Base-by-base conservation (phyloP, 2,797 vertebrate genomes). In the Myotis findleyi region DNA sequence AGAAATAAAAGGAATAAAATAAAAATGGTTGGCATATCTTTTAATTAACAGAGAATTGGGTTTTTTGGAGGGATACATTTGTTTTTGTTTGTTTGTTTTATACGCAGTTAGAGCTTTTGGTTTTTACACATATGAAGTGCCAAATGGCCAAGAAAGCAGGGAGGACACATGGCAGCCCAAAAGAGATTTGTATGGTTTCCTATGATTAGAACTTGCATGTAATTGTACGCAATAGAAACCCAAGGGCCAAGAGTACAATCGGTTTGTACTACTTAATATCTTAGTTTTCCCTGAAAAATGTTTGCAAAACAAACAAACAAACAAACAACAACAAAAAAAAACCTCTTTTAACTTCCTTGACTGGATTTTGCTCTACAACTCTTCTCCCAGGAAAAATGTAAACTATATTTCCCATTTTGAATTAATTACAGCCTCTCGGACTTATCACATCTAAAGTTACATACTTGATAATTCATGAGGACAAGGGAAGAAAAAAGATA, bases 161-260 rank as follows among this genome's bases (percentile, higher is more conserved):
- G 7, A 93, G 23, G n/a, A 49, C 27, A 30, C 21, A 25, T 2
- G 23, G 44, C 3, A 91, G 21, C 25, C 36, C 8, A 25, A 21
- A 57, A 76, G 68, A 66, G 11, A 90, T 73, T 69, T 72, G 10
- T 25, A 23, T 44, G n/a, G 9, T 62, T 94, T 89, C 49, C 36
- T 79, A n/a, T n/a, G 51, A 18, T 80, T 76, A 71, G 57, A 86
- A 88, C 82, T 85, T 91, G 47, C 94, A 89, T 83, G 68, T 21
- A 64, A 6, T 95, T 95, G 41, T 83, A 87, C 95, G 38, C 47
- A 95, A 6, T 69, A 1, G 53, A 68, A 92, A 87, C n/a, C 25
- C 66, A 64, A 64, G 7, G 4, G n/a, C 59, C 87, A 84, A 87
- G 36, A 90, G 2, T 68, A 44, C 47, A 68, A 84, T 94, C 51